A percentile compares a stretch with the other conserved stretches of the same genome.
phyloP scores from a whole-genome alignment of 2,888 invertebrate species.

The Drosophila yooni region DNA sequence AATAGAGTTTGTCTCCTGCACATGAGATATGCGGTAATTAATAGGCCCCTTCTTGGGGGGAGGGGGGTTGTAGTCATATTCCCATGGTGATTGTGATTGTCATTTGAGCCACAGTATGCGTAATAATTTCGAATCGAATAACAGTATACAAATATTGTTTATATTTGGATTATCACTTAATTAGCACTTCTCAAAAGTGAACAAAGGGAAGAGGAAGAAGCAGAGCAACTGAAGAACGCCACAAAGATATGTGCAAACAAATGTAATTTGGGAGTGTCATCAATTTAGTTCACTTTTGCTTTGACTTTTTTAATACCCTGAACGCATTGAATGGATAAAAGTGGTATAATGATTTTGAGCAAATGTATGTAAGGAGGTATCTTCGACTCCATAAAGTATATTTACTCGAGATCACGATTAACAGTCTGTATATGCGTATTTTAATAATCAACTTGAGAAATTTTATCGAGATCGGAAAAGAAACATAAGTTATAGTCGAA shows the following conservation, averaged over 20 bases:
- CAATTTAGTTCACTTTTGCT: constrained; percentile 22
- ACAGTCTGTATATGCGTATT: background rate
- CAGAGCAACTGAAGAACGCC: background rate
- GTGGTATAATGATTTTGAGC: background rate
- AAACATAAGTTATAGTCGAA: background rate
- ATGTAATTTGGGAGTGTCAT: background rate
- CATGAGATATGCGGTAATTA: constrained; percentile 39
- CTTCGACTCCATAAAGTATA: background rate
- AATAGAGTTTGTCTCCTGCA: constrained; percentile 10
- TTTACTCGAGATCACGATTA: background rate
- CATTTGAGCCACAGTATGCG: constrained; percentile 21
- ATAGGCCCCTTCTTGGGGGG: constrained; percentile 9
- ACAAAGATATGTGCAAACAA: background rate
- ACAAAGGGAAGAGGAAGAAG: background rate
- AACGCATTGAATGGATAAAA: background rate
- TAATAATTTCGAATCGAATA: constrained; percentile 42
- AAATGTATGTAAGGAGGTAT: background rate
- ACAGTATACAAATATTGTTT: background rate
- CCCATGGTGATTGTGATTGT: constrained; percentile 36
- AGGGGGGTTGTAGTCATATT: constrained; percentile 12
- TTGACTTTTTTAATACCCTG: constrained; percentile 15
- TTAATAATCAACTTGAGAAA: background rate
- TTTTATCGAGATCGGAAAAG: background rate
- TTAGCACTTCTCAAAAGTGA: background rate
- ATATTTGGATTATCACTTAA: constrained; percentile 12